Evolutionary conservation across 2,888 invertebrate genomes (phyloP).

Genomic region (Diadegma fenestrale): DNA sequence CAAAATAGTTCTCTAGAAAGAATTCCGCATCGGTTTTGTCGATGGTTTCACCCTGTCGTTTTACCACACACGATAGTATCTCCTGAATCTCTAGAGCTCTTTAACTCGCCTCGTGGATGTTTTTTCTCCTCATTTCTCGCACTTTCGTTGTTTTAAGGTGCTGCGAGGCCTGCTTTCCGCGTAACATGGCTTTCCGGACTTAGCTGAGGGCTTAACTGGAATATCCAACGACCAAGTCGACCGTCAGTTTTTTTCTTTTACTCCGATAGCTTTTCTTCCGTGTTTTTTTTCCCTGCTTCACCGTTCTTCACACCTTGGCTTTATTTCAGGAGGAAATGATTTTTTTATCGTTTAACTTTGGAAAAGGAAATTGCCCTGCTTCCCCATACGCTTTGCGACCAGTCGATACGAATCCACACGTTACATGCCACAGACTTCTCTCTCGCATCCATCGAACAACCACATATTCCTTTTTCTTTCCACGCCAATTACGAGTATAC

Average conservation of each 20-base stretch:
- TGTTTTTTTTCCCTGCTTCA: background rate
- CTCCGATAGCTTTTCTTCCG: constrained; percentile 39
- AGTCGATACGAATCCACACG: background rate
- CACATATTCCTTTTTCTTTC: background rate
- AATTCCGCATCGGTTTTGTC: constrained; percentile 3
- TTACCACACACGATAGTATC: constrained; percentile 23
- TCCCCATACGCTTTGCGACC: background rate
- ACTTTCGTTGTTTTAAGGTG: constrained; percentile 50
- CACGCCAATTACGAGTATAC: background rate
- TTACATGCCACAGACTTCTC: background rate
- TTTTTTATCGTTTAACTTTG: background rate
- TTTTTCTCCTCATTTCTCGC: constrained; percentile 47
- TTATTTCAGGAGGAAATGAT: background rate
- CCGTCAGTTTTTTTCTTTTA: constrained; percentile 30
- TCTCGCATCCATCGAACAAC: background rate
- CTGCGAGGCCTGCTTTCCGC: constrained; percentile 44
- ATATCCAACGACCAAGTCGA: constrained; percentile 60
- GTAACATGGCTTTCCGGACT: constrained; percentile 68
- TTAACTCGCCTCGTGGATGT: constrained; percentile 24
- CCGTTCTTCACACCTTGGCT: background rate
- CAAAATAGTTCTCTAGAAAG: background rate
- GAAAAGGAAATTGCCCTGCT: background rate
- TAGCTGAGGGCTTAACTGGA: constrained; percentile 69
- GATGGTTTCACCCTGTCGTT: background rate
- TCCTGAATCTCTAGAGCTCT: constrained; percentile 34